Conservation (phyloP, 2,797 vertebrate genomes). For the Galaxias olidus region DNA sequence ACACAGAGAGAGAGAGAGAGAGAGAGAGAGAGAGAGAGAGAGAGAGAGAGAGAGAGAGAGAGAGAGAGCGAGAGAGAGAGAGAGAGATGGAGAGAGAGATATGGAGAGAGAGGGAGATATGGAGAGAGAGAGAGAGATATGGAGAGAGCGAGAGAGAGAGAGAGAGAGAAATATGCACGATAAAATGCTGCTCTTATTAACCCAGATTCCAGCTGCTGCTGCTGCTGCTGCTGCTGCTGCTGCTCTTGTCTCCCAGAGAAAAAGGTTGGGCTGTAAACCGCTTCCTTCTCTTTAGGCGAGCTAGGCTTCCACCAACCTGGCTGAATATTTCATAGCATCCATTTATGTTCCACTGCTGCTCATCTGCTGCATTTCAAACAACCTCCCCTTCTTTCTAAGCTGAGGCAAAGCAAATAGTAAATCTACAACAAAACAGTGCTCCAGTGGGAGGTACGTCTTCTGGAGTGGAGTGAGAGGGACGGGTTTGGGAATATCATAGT, state of each 20-base stretch:
- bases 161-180: slow-evolving; percentile 17
- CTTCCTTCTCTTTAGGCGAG: slow-evolving; percentile 7
- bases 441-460: not conserved
- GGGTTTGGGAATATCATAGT: no score
- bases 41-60: no score
- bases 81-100: no score
- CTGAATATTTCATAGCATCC: slow-evolving; percentile 66
- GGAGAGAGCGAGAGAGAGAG: slow-evolving; percentile 27
- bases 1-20: slow-evolving; percentile 27
- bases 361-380: slow-evolving; percentile 27
- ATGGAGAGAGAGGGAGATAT: no score
- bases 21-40: no score
- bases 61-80: no score
- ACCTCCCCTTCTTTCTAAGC: slow-evolving; percentile 26
- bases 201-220: slow-evolving; percentile 47
- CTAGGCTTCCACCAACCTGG: slow-evolving; percentile 24
- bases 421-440: not conserved
- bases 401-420: not conserved
- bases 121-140: slow-evolving; percentile 29
- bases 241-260: slow-evolving; percentile 25
- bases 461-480: no score
- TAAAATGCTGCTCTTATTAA: slow-evolving; percentile 56
- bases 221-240: slow-evolving; percentile 33
- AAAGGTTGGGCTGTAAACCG: slow-evolving; percentile 35
- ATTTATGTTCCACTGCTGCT: slow-evolving; percentile 39